These are phyloP conservation scores for Periparus ater DNA, from an alignment of 2,797 vertebrate genomes.

Conservation along the genomic window DNA sequence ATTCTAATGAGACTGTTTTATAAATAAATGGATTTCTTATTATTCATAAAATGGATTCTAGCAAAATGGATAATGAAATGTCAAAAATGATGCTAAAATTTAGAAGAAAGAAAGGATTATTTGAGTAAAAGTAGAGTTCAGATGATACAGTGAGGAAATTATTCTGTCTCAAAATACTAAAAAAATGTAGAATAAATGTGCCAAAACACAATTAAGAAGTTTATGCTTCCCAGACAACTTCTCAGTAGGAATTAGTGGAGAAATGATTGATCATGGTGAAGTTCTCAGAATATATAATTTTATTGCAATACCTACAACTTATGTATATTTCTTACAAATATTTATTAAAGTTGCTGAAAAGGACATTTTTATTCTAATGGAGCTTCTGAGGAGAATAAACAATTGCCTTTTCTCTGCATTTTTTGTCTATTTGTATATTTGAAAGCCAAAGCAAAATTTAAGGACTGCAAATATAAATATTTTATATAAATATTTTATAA, in stretches of 20 bases:
- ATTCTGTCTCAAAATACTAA: neutral
- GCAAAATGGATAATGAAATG: neutral
- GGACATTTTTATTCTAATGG: neutral
- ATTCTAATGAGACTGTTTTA: neutral
- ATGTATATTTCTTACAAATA: neutral
- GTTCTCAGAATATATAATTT: neutral
- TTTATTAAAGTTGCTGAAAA: neutral
- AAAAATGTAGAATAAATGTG: neutral
- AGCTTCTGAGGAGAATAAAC: neutral
- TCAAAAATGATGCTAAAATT: neutral
- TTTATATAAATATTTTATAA: neutral
- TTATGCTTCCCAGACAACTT: neutral
- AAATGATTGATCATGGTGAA: neutral
- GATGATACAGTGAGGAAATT: neutral
- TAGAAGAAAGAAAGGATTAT: neutral
- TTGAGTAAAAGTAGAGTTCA: neutral
- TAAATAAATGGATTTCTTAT: neutral
- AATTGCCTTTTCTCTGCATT: neutral
- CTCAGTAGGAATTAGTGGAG: neutral
- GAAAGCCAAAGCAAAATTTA: neutral
- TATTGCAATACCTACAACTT: neutral
- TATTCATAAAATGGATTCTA: neutral
- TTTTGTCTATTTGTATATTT: neutral
- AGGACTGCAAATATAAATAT: neutral
- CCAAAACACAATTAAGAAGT: neutral